A percentile compares a stretch with the other conserved stretches of the same genome.
Conservation (phyloP, 2,888 invertebrate species). For the Epirrhoe tristata region DNA sequence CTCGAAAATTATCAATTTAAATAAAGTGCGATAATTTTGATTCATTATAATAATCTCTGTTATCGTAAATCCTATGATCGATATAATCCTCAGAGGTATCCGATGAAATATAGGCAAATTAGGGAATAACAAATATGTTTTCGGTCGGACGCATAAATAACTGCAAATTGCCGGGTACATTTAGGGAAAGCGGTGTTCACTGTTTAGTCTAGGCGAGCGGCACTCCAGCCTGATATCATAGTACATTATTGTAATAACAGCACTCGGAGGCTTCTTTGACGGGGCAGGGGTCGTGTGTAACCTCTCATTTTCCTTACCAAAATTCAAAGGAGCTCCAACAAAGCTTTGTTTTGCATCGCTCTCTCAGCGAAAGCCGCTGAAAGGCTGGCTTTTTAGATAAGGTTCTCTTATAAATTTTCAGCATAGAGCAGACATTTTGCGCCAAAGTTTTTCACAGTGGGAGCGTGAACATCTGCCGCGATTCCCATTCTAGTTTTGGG, state of each 20-base stretch:
- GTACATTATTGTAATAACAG: conserved; percentile 83
- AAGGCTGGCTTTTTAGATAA: conserved; percentile 84
- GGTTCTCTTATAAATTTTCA: conserved; percentile 80
- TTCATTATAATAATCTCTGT: conserved; percentile 11
- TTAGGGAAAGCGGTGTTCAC: conserved; percentile 26
- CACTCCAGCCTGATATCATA: conserved; percentile 73
- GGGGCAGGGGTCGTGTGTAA: conserved; percentile 73
- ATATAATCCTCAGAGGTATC: conserved; percentile 39
- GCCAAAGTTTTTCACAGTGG: conserved; percentile 76
- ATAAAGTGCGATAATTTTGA: not conserved
- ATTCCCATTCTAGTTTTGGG: conserved; percentile 69
- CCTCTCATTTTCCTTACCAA: conserved; percentile 84
- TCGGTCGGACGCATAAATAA: conserved; percentile 40
- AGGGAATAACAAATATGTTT: conserved; percentile 42
- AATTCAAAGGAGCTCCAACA: conserved; percentile 83
- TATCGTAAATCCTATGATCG: conserved; percentile 34
- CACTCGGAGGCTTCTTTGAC: conserved; percentile 78
- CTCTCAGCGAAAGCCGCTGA: conserved; percentile 76
- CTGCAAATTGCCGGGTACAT: conserved; percentile 44
- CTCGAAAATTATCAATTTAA: not conserved
- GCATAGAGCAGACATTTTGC: conserved; percentile 70
- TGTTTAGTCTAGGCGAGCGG: conserved; percentile 52
- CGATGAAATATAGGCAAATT: conserved; percentile 42
- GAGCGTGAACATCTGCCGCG: conserved; percentile 73
- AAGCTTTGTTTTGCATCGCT: conserved; percentile 84